Evolutionary conservation across 2,797 vertebrate genomes (phyloP).

Genomic region (Gymnothorax reevesii): DNA sequence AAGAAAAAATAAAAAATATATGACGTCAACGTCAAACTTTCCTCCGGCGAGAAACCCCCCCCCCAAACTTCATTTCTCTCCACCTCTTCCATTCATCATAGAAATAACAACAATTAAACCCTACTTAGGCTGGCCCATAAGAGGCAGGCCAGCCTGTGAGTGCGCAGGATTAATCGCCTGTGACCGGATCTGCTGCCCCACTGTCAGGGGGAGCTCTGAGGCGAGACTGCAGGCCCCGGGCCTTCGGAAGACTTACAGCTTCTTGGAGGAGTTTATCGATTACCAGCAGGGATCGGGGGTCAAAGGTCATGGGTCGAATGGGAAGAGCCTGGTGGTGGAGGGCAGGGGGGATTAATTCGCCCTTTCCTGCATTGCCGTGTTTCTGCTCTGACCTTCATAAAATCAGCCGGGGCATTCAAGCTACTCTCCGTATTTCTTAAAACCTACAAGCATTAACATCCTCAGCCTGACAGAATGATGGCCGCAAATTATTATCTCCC

Average conservation of each 20-base stretch:
- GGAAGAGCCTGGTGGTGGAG: background rate
- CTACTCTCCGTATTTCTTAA: background rate
- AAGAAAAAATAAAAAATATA: background rate
- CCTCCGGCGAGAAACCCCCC: background rate
- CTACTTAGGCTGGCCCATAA: constrained; percentile 62
- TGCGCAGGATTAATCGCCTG: constrained; percentile 58
- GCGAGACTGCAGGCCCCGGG: background rate
- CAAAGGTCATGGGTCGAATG: background rate
- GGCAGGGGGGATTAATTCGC: background rate
- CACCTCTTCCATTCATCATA: constrained; percentile 52
- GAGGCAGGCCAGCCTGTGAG: constrained; percentile 51
- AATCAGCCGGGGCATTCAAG: too few relatives aligned
- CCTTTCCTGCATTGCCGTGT: background rate
- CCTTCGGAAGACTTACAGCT: constrained; percentile 8
- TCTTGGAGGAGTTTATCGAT: constrained; percentile 14
- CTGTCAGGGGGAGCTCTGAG: constrained; percentile 43
- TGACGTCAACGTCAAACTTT: constrained; percentile 50
- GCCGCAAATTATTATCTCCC: background rate
- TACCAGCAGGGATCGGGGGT: background rate
- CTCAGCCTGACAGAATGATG: background rate
- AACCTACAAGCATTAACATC: background rate
- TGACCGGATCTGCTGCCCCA: constrained; percentile 44
- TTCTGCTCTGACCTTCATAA: background rate
- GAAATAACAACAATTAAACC: constrained; percentile 70
- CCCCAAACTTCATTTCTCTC: background rate